phyloP scores from a whole-genome alignment of 2,113 vertebrate species.

The Ondatra zibethicus region DNA sequence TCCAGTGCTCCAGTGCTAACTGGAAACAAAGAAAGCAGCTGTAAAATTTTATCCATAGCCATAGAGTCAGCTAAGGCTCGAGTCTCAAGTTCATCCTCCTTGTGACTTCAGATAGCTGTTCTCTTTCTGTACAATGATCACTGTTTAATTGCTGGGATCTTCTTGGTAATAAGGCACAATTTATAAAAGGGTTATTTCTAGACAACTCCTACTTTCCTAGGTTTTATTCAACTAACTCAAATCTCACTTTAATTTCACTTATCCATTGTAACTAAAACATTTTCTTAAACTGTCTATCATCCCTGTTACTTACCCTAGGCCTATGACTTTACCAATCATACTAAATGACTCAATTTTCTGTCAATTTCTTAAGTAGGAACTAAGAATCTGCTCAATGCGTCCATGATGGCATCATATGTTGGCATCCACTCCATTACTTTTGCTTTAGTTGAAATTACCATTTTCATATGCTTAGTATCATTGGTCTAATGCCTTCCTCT shows the following conservation, averaged over 20 bases:
- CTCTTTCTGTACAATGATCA: background rate
- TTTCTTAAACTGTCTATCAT: background rate
- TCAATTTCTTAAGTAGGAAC: background rate
- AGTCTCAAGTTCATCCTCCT: too few relatives aligned
- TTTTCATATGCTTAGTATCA: accelerated
- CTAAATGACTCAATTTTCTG: background rate
- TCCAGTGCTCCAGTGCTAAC: background rate
- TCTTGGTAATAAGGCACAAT: background rate
- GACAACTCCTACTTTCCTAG: background rate
- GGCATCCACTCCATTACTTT: background rate
- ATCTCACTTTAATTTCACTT: background rate
- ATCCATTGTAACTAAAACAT: background rate
- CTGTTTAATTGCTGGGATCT: background rate
- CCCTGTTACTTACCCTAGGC: background rate
- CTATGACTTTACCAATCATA: background rate
- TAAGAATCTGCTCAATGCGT: background rate
- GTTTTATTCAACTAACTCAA: background rate
- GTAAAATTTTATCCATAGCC: background rate
- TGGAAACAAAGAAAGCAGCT: background rate
- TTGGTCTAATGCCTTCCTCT: background rate
- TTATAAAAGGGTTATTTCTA: background rate
- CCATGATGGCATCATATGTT: background rate
- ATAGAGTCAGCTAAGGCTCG: too few relatives aligned
- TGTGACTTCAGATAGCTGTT: background rate
- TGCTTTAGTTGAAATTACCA: background rate